These are phyloP conservation scores for Gadopsis bispinosus DNA, from an alignment of 2,797 vertebrate species.

Conservation along the genomic window DNA sequence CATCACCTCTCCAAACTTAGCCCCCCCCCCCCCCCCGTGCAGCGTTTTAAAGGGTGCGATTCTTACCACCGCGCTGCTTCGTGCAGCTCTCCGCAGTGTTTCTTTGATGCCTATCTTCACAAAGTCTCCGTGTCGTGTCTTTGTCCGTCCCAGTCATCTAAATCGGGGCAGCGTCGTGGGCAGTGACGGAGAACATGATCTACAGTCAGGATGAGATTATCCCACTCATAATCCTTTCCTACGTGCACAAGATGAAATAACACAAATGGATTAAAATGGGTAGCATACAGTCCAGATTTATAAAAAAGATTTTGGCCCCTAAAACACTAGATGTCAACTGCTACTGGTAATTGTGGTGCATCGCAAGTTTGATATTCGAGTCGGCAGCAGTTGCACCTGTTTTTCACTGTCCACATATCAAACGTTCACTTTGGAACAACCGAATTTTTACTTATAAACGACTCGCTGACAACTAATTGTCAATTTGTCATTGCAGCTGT, in stretches of 20 bases:
- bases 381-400: not conserved
- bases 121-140: not conserved
- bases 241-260: conserved; percentile 27
- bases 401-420: not conserved
- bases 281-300: conserved; percentile 7
- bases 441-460: too few species aligned
- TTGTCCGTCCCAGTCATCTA: conserved; percentile 15
- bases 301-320: conserved; percentile 3
- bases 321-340: not conserved
- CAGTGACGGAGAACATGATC: conserved; percentile 27
- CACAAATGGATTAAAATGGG: conserved; percentile 16
- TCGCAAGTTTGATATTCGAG: not conserved
- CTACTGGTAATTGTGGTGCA: not conserved
- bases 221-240: conserved; percentile 23
- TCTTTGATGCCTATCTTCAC: not conserved
- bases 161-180: conserved; percentile 44
- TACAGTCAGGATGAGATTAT: conserved; percentile 39
- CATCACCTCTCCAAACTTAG: conserved; percentile 52
- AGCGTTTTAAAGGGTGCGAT: conserved; percentile 1
- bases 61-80: not conserved
- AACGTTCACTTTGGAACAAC: too few species aligned
- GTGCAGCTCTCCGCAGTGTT: conserved; percentile 6
- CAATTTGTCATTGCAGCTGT: too few species aligned
- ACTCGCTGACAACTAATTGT: too few species aligned
- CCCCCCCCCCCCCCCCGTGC: not conserved